Percentiles rank a stretch among this genome's conserved stretches.
Conservation (phyloP, 2,797 vertebrate species). For the Poeciliopsis presidionis region DNA sequence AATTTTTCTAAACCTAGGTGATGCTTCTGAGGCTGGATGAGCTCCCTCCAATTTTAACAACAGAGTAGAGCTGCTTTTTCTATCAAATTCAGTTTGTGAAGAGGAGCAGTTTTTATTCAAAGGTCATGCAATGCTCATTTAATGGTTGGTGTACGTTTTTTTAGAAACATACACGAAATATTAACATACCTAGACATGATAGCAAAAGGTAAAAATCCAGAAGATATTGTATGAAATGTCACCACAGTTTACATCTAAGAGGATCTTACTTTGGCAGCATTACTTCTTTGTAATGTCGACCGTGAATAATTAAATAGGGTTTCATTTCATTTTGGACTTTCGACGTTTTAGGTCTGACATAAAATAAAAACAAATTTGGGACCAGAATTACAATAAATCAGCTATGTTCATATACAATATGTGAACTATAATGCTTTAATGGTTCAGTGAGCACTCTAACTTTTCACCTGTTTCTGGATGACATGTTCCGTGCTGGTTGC, state of each 20-base stretch:
- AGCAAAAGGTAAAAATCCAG: not conserved
- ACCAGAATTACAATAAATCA: not conserved
- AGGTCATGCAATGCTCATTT: not conserved
- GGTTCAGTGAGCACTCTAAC: not conserved
- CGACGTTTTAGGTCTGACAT: not conserved
- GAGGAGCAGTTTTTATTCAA: not conserved
- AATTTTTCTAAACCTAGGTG: not conserved
- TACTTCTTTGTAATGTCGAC: not conserved
- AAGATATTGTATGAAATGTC: not conserved
- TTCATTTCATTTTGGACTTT: not conserved
- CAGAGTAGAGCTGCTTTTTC: not conserved
- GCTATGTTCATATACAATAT: not conserved
- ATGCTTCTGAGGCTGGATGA: not conserved
- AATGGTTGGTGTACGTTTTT: not conserved
- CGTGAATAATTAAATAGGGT: not conserved
- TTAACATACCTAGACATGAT: not conserved
- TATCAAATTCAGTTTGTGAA: not conserved
- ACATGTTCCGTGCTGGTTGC: conserved; percentile 90
- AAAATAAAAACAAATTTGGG: not conserved
- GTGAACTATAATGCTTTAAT: not conserved
- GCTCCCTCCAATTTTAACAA: not conserved
- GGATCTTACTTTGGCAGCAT: not conserved
- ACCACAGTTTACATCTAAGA: not conserved
- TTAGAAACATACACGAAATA: not conserved
- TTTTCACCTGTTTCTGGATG: conserved; percentile 86